phyloP scores from a whole-genome alignment of 1,140 invertebrate species.

The Eubasilissa regina region DNA sequence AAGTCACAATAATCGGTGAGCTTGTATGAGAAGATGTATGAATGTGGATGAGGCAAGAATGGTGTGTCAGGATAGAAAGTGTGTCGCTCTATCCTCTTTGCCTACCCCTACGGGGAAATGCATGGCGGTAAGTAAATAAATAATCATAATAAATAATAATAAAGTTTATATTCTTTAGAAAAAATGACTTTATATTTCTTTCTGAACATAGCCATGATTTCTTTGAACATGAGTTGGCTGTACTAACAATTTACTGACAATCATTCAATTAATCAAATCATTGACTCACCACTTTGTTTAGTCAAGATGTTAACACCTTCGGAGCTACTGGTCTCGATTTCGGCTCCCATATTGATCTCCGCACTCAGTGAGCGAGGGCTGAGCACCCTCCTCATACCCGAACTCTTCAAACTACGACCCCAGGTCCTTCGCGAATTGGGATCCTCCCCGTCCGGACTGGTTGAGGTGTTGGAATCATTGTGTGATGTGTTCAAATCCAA shows the following conservation, averaged over 20 bases:
- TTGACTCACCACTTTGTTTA: slow-evolving; percentile 47
- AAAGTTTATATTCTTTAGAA: too few relatives aligned
- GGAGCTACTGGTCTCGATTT: slow-evolving; percentile 58
- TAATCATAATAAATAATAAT: too few relatives aligned
- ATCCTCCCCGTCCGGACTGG: slow-evolving; percentile 60
- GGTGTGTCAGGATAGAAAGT: too few relatives aligned
- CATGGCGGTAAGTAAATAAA: too few relatives aligned
- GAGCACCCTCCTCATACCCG: slow-evolving; percentile 56
- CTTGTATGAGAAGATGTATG: too few relatives aligned
- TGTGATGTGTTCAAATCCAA: slow-evolving; percentile 43
- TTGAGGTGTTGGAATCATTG: slow-evolving; percentile 55
- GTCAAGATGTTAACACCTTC: slow-evolving; percentile 56
- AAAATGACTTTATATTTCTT: too few relatives aligned
- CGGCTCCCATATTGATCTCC: slow-evolving; percentile 65
- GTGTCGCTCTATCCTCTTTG: too few relatives aligned
- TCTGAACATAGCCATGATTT: too few relatives aligned
- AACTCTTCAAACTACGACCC: slow-evolving; percentile 62
- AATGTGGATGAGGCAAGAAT: too few relatives aligned
- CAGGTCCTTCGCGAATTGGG: slow-evolving; percentile 64
- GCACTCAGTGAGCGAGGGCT: slow-evolving; percentile 63
- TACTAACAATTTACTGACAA: not conserved
- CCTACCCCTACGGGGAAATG: too few relatives aligned
- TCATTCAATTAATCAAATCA: not conserved
- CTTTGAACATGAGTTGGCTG: too few relatives aligned
- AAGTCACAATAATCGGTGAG: too few relatives aligned